These are phyloP conservation scores for Nephrotoma appendiculata DNA, from an alignment of 2,888 invertebrate genomes.

Conservation along the genomic window DNA sequence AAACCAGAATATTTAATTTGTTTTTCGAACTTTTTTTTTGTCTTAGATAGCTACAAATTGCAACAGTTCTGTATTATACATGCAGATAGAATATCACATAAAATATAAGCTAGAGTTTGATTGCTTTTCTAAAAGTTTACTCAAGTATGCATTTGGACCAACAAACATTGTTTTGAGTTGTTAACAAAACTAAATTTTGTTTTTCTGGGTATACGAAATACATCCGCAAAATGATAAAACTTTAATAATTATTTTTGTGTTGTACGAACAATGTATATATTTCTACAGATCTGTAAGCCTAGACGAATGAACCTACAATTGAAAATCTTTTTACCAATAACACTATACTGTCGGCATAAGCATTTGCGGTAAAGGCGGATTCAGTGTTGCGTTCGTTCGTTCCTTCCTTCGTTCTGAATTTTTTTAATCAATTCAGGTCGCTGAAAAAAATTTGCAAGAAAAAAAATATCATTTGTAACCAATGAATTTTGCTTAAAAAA, in stretches of 20 bases:
- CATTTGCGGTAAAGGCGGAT: no score
- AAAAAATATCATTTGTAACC: no score
- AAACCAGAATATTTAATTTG: not conserved
- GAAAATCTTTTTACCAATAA: no score
- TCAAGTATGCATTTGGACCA: not conserved
- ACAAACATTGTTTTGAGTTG: not conserved
- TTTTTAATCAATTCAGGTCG: no score
- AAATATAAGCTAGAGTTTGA: not conserved
- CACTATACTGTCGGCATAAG: no score
- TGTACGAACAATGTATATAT: not conserved
- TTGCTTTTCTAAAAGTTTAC: not conserved
- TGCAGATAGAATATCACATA: not conserved
- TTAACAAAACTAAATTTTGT: not conserved
- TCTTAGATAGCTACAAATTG: not conserved
- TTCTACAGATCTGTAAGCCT: no score
- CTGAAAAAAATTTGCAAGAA: no score
- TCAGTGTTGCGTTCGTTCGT: no score
- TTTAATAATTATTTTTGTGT: not conserved
- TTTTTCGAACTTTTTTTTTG: not conserved
- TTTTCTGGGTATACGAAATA: not conserved
- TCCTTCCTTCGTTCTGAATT: no score
- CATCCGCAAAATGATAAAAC: not conserved
- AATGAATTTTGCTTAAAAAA: no score
- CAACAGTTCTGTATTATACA: not conserved
- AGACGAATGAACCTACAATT: no score